Evolutionary conservation across 1,140 invertebrate genomes (phyloP).

Genomic region (Hesperophylax magnus): DNA sequence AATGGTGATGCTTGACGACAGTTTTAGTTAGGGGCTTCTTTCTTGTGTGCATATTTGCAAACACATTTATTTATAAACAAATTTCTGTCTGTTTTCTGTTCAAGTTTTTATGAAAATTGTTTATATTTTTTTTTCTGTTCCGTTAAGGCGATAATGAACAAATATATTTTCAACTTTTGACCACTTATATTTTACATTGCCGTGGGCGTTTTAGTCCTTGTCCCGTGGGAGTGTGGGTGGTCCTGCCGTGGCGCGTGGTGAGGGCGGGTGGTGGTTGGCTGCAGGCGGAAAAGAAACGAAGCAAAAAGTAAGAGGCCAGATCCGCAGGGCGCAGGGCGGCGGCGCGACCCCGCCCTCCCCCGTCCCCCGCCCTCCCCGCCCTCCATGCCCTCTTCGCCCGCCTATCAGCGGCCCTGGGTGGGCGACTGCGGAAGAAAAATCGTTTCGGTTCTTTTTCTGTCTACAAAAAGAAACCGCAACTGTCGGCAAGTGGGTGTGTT

Average conservation of each 20-base stretch:
- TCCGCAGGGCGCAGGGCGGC: slow-evolving; percentile 48
- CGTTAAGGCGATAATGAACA: too few relatives aligned
- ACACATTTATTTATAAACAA: too few relatives aligned
- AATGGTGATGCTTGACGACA: too few relatives aligned
- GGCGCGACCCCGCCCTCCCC: slow-evolving; percentile 47
- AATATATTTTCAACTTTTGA: too few relatives aligned
- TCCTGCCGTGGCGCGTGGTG: neutral
- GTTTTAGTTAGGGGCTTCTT: too few relatives aligned
- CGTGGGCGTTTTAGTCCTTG: neutral
- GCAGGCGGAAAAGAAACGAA: slow-evolving; percentile 43
- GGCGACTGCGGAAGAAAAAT: slow-evolving; percentile 51
- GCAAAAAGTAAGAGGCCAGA: slow-evolving; percentile 46
- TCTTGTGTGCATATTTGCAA: too few relatives aligned
- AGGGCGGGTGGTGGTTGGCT: slow-evolving; percentile 17
- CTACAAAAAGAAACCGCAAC: slow-evolving; percentile 58
- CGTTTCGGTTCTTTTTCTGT: slow-evolving; percentile 57
- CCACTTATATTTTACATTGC: neutral
- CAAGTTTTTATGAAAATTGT: too few relatives aligned
- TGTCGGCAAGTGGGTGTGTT: slow-evolving; percentile 53
- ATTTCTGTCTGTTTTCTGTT: too few relatives aligned
- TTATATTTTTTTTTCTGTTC: too few relatives aligned
- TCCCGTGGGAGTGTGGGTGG: slow-evolving; percentile 11
- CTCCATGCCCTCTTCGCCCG: slow-evolving; percentile 12
- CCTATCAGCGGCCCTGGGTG: slow-evolving; percentile 44
- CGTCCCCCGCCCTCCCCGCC: slow-evolving; percentile 42